phyloP scores from a whole-genome alignment of 2,797 vertebrate species.

The Bovichtus diacanthus region DNA sequence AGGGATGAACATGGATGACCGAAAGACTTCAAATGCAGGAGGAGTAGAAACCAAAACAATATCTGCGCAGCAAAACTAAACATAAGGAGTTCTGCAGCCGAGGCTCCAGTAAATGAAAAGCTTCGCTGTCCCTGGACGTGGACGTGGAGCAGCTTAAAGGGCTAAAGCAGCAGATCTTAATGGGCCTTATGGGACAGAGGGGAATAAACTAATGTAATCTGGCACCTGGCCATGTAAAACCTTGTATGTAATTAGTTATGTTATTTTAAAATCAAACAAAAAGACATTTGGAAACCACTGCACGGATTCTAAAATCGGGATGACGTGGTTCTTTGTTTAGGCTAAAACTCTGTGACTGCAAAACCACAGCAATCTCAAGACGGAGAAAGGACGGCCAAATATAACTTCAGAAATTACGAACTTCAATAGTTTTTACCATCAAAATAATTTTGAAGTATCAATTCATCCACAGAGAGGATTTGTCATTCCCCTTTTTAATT shows the following conservation, averaged over 20 bases:
- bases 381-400: not conserved
- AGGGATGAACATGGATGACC: not conserved
- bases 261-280: slow-evolving; percentile 22
- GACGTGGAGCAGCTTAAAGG: not conserved
- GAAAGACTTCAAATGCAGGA: not conserved
- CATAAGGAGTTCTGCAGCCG: not conserved
- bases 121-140: not conserved
- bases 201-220: not conserved
- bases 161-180: not conserved
- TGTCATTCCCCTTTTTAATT: not conserved
- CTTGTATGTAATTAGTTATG: slow-evolving; percentile 20
- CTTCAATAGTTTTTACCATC: not conserved
- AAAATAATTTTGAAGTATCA: not conserved
- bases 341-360: not conserved
- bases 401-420: not conserved
- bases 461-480: not conserved
- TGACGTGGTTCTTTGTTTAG: slow-evolving; percentile 29
- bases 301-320: not conserved
- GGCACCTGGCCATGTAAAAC: not conserved
- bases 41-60: not conserved
- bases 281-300: no score
- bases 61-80: no score
- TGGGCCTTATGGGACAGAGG: not conserved
- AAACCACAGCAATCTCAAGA: not conserved
- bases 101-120: not conserved